Evolutionary conservation across 2,113 vertebrate genomes (phyloP).

Genomic region (Eptesicus fuscus): DNA sequence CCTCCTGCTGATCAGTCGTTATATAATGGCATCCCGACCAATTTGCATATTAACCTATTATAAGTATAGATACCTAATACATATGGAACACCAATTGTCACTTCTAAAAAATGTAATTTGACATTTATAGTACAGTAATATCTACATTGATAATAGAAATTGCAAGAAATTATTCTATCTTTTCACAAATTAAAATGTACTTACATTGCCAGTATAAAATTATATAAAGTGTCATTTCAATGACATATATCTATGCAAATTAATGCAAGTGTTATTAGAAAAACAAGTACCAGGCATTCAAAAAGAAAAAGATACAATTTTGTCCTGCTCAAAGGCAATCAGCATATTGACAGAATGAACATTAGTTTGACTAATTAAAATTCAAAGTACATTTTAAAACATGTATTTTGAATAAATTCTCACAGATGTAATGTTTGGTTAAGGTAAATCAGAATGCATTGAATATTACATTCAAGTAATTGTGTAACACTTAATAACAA

Average conservation of each 20-base stretch:
- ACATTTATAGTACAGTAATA: background rate
- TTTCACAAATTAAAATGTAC: background rate
- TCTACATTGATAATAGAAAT: background rate
- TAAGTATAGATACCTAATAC: background rate
- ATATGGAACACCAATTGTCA: background rate
- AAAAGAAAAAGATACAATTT: background rate
- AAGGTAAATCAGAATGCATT: background rate
- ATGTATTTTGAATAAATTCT: background rate
- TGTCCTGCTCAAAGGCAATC: background rate
- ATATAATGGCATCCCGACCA: no score
- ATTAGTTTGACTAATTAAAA: background rate
- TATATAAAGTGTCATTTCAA: background rate
- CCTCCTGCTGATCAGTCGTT: no score
- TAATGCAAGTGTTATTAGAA: background rate
- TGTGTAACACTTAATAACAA: background rate
- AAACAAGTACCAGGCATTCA: background rate
- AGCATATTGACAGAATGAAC: background rate
- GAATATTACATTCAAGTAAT: background rate
- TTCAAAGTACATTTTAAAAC: background rate
- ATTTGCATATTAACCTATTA: no score
- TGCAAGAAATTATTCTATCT: background rate
- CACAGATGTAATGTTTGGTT: background rate
- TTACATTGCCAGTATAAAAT: background rate
- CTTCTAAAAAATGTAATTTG: background rate
- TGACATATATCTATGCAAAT: background rate